Conservation (phyloP, 2,113 vertebrate species). For the Pseudopipra pipra region DNA sequence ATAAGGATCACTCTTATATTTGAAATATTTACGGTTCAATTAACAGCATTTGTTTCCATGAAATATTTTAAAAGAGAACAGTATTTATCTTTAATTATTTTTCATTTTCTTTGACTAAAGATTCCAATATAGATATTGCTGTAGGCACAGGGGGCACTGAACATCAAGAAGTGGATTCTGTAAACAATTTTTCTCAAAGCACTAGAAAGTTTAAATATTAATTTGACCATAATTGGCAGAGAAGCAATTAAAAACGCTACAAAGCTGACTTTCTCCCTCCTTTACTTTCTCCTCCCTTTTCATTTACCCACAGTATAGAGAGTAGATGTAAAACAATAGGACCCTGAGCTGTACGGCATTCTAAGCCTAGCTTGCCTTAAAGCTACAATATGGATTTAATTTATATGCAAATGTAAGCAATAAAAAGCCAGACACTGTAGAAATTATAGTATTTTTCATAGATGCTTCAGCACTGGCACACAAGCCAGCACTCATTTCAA, state of each 20-base stretch:
- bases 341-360: conserved; percentile 82
- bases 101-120: conserved; percentile 52
- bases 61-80: conserved; percentile 34
- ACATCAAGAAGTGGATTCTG: conserved; percentile 43
- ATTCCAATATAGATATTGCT: conserved; percentile 61
- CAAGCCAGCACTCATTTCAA: conserved; percentile 68
- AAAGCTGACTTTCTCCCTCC: conserved; percentile 78
- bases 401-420: conserved; percentile 99
- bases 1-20: background rate
- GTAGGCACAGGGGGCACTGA: conserved; percentile 24
- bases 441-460: conserved; percentile 86
- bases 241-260: conserved; percentile 82
- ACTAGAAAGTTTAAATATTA: conserved; percentile 81
- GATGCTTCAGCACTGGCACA: conserved; percentile 63
- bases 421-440: conserved; percentile 92
- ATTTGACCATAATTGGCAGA: conserved; percentile 78
- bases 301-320: conserved; percentile 77
- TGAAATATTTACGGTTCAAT: conserved; percentile 14
- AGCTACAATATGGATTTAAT: conserved; percentile 99
- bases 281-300: conserved; percentile 75
- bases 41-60: background rate
- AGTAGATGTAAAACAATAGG: conserved; percentile 93
- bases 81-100: conserved; percentile 56
- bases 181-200: conserved; percentile 74
- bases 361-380: conserved; percentile 90